Conservation (phyloP, 2,113 vertebrate genomes). For the Agapornis roseicollis region DNA sequence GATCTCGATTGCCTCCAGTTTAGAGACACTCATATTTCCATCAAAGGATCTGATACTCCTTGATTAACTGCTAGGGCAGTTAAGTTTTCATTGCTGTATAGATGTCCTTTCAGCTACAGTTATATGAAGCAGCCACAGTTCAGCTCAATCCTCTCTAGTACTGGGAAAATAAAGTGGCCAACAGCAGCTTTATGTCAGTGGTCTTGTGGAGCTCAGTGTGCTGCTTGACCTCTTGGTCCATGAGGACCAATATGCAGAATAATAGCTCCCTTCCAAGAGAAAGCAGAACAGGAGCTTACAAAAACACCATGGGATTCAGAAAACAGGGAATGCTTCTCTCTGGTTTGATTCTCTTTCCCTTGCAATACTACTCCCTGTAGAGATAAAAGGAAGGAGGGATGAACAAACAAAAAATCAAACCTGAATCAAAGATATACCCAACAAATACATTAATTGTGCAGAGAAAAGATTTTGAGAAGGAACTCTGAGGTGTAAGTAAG, state of each 20-base stretch:
- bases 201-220: not conserved
- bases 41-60: slow-evolving; percentile 9
- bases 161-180: not conserved
- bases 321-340: not conserved
- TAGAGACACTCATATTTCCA: slow-evolving; percentile 36
- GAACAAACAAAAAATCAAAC: not conserved
- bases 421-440: accelerated
- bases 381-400: not conserved
- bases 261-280: not conserved
- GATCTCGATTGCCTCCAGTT: not conserved
- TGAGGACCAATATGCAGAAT: not conserved
- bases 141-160: not conserved
- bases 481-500: not conserved
- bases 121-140: not conserved
- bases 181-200: not conserved
- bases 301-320: not conserved
- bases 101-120: not conserved
- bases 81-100: not conserved
- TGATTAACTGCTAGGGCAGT: not conserved
- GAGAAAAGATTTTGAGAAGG: not conserved
- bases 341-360: not conserved
- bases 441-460: not conserved
- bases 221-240: not conserved
- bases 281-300: not conserved
- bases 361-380: not conserved